Evolutionary conservation across 2,888 invertebrate species (phyloP).

Genomic region (Scrobipalpa costella): DNA sequence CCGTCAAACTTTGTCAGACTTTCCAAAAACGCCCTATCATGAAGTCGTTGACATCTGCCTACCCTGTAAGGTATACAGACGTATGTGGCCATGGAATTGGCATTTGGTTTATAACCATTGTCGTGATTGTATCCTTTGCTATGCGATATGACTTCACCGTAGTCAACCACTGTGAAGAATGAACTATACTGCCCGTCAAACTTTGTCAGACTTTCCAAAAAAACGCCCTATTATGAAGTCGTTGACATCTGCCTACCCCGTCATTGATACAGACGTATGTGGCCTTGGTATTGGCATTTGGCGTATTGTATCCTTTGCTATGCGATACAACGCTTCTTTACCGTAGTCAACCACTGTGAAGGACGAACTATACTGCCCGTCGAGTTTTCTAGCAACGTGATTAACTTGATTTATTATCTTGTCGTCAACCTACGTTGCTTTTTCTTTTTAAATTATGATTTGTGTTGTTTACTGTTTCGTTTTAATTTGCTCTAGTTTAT

Average conservation of each 20-base stretch:
- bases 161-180: too few species aligned
- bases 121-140: constrained; percentile 40
- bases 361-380: constrained; percentile 39
- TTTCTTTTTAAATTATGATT: not conserved
- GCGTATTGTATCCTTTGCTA: constrained; percentile 37
- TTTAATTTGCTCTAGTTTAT: not conserved
- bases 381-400: constrained; percentile 12
- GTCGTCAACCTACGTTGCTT: not conserved
- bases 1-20: too few species aligned
- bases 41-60: too few species aligned
- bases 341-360: constrained; percentile 49
- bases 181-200: too few species aligned
- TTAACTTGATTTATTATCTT: constrained; percentile 14
- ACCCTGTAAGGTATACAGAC: too few species aligned
- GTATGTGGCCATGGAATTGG: constrained; percentile 40
- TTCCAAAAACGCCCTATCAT: too few species aligned
- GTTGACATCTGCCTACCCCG: too few species aligned
- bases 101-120: constrained; percentile 17
- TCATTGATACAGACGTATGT: constrained; percentile 31
- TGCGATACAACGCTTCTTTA: constrained; percentile 48
- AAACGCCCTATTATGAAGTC: too few species aligned
- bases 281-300: constrained; percentile 35
- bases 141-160: constrained; percentile 45
- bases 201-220: too few species aligned
- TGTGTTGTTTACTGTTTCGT: not conserved